A percentile compares a stretch with the other conserved stretches of the same genome.
phyloP scores from a whole-genome alignment of 2,797 vertebrate genomes.

The Notolabrus celidotus region DNA sequence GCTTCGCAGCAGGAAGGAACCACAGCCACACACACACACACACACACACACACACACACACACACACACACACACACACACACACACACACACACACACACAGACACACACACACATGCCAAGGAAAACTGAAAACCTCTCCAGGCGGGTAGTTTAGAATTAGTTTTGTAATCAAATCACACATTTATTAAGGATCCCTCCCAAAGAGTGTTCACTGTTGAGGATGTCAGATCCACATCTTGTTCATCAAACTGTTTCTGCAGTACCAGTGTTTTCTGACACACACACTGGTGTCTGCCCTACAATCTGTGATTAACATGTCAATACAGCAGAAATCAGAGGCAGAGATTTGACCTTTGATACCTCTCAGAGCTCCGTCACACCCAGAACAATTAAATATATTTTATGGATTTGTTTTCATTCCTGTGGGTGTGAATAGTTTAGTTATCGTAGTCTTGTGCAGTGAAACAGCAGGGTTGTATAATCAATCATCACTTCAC shows the following conservation, averaged over 20 bases:
- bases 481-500: slow-evolving; percentile 17
- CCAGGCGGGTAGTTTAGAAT: neutral
- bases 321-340: slow-evolving; percentile 10
- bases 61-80: neutral
- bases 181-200: neutral
- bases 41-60: too few relatives aligned
- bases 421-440: slow-evolving; percentile 1
- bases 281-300: neutral
- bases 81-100: neutral
- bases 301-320: slow-evolving; percentile 37
- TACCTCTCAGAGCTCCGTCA: slow-evolving; percentile 1
- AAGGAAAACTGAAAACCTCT: neutral
- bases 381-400: slow-evolving; percentile 12
- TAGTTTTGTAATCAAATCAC: neutral
- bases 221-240: neutral
- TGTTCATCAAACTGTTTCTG: slow-evolving; percentile 12
- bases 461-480: neutral
- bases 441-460: neutral
- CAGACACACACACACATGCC: slow-evolving; percentile 5
- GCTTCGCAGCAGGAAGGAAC: neutral
- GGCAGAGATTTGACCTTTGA: slow-evolving; percentile 3
- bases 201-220: slow-evolving; percentile 8
- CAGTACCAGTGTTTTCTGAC: slow-evolving; percentile 1
- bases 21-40: neutral
- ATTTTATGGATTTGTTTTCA: slow-evolving; percentile 15